Evolutionary conservation across 2,113 vertebrate species (phyloP), one percentile per base, ranked within the genome.

Genomic region (Taxidea taxus): DNA sequence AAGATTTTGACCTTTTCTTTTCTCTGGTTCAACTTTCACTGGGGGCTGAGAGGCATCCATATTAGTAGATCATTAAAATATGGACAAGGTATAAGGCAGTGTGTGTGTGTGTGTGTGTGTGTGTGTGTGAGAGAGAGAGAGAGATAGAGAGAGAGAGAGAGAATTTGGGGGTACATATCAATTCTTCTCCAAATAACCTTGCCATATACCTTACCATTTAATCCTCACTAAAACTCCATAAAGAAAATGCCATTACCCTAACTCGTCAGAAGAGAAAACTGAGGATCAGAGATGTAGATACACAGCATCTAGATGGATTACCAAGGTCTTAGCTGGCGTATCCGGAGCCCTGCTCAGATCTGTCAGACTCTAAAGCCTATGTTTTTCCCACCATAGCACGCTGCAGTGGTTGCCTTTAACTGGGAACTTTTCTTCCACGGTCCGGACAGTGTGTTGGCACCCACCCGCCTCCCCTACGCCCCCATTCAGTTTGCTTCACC

Each of bases 21-120:
- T 29, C 34, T 60, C 42, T 27, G 15, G 49, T 84, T 96, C 82
- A 54, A 31, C 27, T 77, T 93, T 77, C 37, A 47, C 23, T 86
- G 60, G 23, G 7, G 2, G 6, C 39, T 34, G 62, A 86, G 56
- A 34, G 27, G 7, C 77, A 14, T 92, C 34, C 34, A 20, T 39
- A n/a, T 85, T 14, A 87, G 34, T 70, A 51, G 34, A 77, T 51
- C 10, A 62, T 42, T 72, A 81, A 87, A 39, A 34, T 12, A n/a
- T 37, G 20, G 18, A 62, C 1, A 13, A 49, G 34, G 4, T 58
- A 21, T 87, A 56, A 80, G n/a, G 4, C 11, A 47, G 14, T 4
- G 75, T 4, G 25, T 34, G 39, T n/a, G 58, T 25, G 27, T n/a
- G n/a, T n/a, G n/a, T n/a, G n/a, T n/a, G n/a, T n/a, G n/a, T n/a